Evolutionary conservation across 2,888 invertebrate species (phyloP).

Genomic region (Achlya flavicornis): DNA sequence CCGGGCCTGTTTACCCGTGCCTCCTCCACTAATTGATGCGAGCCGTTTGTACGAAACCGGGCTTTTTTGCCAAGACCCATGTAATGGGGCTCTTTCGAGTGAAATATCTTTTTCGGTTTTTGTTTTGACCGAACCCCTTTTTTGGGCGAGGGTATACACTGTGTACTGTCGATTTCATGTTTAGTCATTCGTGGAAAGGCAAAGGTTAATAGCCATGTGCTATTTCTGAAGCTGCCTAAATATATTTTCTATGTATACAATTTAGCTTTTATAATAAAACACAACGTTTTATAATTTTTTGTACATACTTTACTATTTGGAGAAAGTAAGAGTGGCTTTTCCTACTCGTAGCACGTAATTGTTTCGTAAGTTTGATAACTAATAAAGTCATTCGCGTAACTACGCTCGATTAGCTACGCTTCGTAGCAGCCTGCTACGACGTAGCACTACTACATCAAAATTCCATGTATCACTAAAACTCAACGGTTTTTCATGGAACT

Average conservation of each 20-base stretch:
- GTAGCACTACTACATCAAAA: background rate
- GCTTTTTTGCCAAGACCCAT: constrained; percentile 67
- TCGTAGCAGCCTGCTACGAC: constrained; percentile 8
- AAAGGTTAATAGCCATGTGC: constrained; percentile 20
- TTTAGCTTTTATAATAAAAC: background rate
- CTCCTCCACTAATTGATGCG: constrained; percentile 75
- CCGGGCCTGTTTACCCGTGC: constrained; percentile 57
- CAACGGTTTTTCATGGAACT: no score
- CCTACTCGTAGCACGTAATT: background rate
- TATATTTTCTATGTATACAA: background rate
- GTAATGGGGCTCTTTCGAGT: constrained; percentile 68
- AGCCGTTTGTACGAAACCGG: constrained; percentile 45
- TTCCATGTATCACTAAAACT: no score
- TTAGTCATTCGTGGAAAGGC: constrained; percentile 42
- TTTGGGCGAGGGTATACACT: constrained; percentile 33
- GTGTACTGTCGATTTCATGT: constrained; percentile 34
- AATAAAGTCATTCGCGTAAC: background rate
- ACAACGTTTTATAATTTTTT: background rate
- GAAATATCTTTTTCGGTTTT: constrained; percentile 70
- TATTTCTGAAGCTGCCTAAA: background rate
- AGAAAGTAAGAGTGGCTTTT: no score
- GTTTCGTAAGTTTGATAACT: background rate
- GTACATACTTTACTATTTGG: no score
- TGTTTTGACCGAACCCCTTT: constrained; percentile 43
- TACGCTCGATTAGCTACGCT: background rate